Base-by-base conservation (phyloP, 2,888 invertebrate species). In the Pseudanteris insignis region DNA sequence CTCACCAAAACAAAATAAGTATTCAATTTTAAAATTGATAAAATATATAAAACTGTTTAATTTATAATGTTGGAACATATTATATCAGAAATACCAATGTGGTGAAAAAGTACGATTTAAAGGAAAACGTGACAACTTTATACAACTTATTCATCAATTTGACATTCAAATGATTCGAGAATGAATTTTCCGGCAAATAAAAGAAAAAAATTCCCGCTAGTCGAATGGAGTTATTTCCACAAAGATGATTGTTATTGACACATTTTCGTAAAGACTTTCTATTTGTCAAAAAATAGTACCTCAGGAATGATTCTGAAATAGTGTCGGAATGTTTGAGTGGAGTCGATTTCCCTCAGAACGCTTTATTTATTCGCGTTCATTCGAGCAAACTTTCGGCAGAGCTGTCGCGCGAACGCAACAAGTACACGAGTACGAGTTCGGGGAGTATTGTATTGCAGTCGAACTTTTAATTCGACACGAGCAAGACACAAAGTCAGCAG, bases 391-490 rank as follows among this genome's bases (percentile, higher is more conserved):
- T 60, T 60, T 60, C 48, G 40, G 57, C 57, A 47, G 47, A 57
- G 38, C 53, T 57, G 57, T 61, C 57, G 60, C 44, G 44, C 48
- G 57, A 61, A 61, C 46, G 57, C 57, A 60, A 64, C 60, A 60
- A 64, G 60, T 60, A 61, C 40, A 34, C 38, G 5, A 25, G 47
- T 44, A 50, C 47, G 62, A 62, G 62, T 57, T 57, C 57, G 47
- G 47, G 24, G 53, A 63, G 61, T 58, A 61, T 62, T 60, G 60
- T 58, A 50, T 59, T 48, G 60, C 55, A 63, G 60, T 65, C 63
- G 66, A 68, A 68, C 63, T 68, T 68, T 68, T 68, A 68, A 68
- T 66, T 64, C 63, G 66, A 68, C 68, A 63, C 60, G 61, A 57
- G 62, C 59, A 57, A 63, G 64, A 66, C 61, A 62, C 57, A 57